A percentile compares a stretch with the other conserved stretches of the same genome.
Evolutionary conservation across 2,113 vertebrate species (phyloP).

Genomic region (Thryonomys swinderianus): DNA sequence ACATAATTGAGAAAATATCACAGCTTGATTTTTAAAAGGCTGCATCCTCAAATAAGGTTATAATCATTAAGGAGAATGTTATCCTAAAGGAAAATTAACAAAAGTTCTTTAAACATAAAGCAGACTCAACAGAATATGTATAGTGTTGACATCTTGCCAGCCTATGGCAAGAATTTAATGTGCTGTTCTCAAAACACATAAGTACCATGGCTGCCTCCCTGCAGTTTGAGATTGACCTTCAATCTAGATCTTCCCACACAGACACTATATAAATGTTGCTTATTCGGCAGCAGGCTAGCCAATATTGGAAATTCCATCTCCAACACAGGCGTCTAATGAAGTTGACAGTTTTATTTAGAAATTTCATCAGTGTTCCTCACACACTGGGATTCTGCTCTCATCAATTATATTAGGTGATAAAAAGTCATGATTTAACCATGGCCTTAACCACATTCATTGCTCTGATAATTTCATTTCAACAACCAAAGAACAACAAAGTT

Average conservation of each 20-base stretch:
- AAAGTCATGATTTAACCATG: not conserved
- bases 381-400: not conserved
- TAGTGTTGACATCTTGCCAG: not conserved
- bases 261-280: not conserved
- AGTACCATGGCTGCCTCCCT: not conserved
- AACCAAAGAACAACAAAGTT: slow-evolving; percentile 41
- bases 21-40: not conserved
- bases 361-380: slow-evolving; percentile 31
- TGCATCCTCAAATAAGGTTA: not conserved
- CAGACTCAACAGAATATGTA: not conserved
- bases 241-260: not conserved
- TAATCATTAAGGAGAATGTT: slow-evolving; percentile 6
- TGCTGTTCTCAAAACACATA: not conserved
- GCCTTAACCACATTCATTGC: not conserved
- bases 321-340: not conserved
- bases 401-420: slow-evolving; percentile 29
- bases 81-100: slow-evolving; percentile 26
- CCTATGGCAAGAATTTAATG: not conserved
- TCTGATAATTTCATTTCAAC: slow-evolving; percentile 46
- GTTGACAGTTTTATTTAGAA: slow-evolving; percentile 47
- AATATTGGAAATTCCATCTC: slow-evolving; percentile 29
- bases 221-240: not conserved
- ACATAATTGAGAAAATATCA: not conserved
- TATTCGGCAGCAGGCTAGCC: not conserved
- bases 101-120: not conserved